phyloP scores from a whole-genome alignment of 2,113 vertebrate genomes.

The Lasiurus borealis region DNA sequence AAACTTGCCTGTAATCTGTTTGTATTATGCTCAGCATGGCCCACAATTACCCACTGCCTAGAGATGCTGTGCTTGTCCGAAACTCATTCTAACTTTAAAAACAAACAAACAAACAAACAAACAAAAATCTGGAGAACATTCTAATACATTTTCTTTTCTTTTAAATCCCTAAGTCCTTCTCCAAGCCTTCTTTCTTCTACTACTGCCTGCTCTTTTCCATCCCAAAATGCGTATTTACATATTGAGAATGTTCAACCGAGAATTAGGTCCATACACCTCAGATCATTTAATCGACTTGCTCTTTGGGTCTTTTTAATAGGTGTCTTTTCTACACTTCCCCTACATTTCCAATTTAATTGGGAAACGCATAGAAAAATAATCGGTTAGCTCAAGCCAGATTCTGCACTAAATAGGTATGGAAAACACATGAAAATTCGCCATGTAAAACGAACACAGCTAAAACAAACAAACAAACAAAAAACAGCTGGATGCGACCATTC shows the following conservation, averaged over 20 bases:
- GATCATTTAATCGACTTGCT: not conserved
- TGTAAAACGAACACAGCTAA: not conserved
- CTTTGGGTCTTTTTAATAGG: not conserved
- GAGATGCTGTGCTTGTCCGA: not conserved
- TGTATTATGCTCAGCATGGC: not conserved
- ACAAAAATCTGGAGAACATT: not conserved
- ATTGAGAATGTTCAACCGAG: not conserved
- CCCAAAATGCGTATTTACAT: not conserved
- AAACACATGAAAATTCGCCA: not conserved
- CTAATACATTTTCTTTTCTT: not conserved
- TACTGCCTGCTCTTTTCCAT: not conserved
- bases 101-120: not conserved
- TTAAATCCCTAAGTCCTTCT: not conserved
- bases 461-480: no score
- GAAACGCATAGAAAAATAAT: not conserved
- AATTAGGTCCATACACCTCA: not conserved
- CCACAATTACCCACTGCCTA: not conserved
- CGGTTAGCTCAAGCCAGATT: not conserved
- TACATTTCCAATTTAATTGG: not conserved
- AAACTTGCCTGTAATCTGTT: not conserved
- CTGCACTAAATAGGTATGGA: not conserved
- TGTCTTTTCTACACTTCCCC: not conserved
- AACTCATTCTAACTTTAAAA: constrained; percentile 31
- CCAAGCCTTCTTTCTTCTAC: not conserved
- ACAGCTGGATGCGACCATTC: not conserved